These are phyloP conservation scores for Eulithis prunata DNA, from an alignment of 2,888 invertebrate species.

Conservation along the genomic window DNA sequence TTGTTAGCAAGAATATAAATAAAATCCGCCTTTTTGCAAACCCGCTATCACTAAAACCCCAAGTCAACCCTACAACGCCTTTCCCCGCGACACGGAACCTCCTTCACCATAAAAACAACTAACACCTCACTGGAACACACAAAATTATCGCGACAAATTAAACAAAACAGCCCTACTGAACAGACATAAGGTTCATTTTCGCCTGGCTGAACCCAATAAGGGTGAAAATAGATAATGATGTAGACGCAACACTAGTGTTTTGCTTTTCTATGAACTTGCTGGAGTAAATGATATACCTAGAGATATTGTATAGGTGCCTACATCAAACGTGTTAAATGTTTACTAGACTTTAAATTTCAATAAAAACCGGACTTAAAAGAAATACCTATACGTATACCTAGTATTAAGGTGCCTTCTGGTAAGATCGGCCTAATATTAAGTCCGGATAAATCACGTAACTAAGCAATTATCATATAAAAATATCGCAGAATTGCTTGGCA, in stretches of 20 bases:
- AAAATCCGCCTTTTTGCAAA: background rate
- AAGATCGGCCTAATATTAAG: no score
- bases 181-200: slow-evolving; percentile 27
- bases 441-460: no score
- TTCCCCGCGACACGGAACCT: slow-evolving; percentile 51
- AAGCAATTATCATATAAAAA: no score
- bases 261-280: slow-evolving; percentile 47
- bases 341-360: background rate
- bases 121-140: slow-evolving; percentile 51
- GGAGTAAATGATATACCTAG: slow-evolving; percentile 1
- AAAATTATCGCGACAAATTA: slow-evolving; percentile 44
- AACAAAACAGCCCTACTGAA: slow-evolving; percentile 33
- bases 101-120: slow-evolving; percentile 61
- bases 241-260: slow-evolving; percentile 59
- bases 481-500: no score
- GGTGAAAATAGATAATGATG: slow-evolving; percentile 64
- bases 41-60: slow-evolving; percentile 19
- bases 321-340: background rate
- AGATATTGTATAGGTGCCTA: background rate
- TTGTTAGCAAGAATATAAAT: no score
- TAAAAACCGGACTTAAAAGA: no score
- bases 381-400: no score
- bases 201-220: slow-evolving; percentile 40
- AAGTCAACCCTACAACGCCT: slow-evolving; percentile 28
- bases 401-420: no score